Evolutionary conservation across 2,797 vertebrate genomes (phyloP).

Genomic region (Falco novaeseelandiae): DNA sequence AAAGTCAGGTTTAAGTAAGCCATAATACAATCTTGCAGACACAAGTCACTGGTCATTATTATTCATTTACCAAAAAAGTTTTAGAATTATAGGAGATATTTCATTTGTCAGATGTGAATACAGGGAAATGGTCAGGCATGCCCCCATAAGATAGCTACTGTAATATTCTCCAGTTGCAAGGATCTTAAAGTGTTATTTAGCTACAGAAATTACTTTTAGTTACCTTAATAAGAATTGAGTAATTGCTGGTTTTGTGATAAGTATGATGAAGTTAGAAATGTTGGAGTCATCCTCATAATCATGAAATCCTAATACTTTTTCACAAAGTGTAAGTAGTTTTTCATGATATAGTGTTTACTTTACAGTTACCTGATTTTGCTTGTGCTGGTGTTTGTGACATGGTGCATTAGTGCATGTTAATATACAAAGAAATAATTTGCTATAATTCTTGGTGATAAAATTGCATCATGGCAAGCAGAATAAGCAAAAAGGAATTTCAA

Average conservation of each 20-base stretch:
- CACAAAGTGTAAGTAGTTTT: neutral
- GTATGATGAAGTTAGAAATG: neutral
- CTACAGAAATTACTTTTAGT: neutral
- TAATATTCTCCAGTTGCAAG: neutral
- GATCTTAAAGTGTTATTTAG: neutral
- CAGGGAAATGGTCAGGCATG: neutral
- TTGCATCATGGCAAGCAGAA: neutral
- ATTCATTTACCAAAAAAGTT: neutral
- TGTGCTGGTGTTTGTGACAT: neutral
- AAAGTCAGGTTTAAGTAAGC: neutral
- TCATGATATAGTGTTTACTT: neutral
- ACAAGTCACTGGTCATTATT: neutral
- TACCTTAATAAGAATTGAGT: neutral
- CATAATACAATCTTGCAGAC: neutral
- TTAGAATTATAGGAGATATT: neutral
- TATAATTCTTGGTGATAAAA: neutral
- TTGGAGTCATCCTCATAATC: neutral
- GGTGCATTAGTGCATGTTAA: neutral
- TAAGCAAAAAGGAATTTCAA: neutral
- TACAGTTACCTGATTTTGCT: neutral
- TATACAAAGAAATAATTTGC: neutral
- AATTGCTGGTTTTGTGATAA: neutral
- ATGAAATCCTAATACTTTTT: neutral
- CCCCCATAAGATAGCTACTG: neutral
- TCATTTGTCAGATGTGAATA: neutral